phyloP scores from a whole-genome alignment of 2,888 invertebrate genomes.

The Incurvaria masculella region DNA sequence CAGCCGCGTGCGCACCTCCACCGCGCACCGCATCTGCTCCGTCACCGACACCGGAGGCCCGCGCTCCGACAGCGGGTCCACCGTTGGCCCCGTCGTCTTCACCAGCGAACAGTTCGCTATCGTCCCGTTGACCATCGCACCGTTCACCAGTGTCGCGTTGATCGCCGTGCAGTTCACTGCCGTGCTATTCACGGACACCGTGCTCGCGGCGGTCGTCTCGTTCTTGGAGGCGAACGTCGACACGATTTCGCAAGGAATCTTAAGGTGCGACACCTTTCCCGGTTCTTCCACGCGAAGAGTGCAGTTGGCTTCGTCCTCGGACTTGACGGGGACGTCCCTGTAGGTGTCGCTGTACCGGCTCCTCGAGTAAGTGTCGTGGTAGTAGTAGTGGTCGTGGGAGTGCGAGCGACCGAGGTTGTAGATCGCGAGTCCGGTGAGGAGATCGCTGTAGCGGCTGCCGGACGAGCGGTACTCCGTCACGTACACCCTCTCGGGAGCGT shows the following conservation, averaged over 20 bases:
- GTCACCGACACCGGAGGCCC: not conserved
- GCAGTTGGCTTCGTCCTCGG: not conserved
- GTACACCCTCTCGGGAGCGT: not conserved
- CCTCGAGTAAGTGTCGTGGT: not conserved
- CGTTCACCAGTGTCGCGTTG: too few species aligned
- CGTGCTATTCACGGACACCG: too few species aligned
- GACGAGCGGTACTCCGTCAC: not conserved
- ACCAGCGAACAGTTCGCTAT: too few species aligned
- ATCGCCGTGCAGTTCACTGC: too few species aligned
- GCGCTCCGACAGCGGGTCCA: not conserved
- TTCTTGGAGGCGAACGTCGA: not conserved
- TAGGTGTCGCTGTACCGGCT: not conserved
- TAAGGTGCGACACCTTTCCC: not conserved
- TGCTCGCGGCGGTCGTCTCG: not conserved
- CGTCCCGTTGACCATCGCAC: too few species aligned
- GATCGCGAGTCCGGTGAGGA: not conserved
- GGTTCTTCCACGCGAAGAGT: not conserved
- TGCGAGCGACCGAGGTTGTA: not conserved
- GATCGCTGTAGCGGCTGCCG: not conserved
- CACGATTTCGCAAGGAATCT: not conserved
- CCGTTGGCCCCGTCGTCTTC: too few species aligned
- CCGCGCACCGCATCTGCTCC: not conserved
- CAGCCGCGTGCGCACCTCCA: not conserved
- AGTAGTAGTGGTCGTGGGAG: constrained; percentile 1
- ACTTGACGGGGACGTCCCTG: not conserved